Evolutionary conservation across 2,888 invertebrate genomes (phyloP).

Genomic region (Campaea margaritaria): DNA sequence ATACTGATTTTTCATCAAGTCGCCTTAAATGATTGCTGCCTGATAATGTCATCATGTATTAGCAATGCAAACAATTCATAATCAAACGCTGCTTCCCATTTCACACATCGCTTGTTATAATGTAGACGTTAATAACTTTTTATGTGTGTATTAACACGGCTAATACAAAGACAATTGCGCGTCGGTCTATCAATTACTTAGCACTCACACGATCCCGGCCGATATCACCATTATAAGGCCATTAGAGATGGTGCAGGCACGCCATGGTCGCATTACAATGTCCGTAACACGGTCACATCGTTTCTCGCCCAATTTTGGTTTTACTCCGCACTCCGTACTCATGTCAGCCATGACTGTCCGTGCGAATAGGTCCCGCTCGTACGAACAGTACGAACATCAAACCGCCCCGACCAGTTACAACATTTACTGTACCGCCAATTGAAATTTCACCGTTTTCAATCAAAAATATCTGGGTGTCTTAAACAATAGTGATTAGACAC

Average conservation of each 20-base stretch:
- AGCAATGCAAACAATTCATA: conserved; percentile 26
- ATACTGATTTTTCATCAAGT: conserved; percentile 10
- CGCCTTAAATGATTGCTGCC: conserved; percentile 3
- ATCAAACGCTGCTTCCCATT: conserved; percentile 35
- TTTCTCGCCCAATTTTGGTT: conserved; percentile 79
- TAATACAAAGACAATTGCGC: conserved; percentile 70
- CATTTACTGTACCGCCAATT: conserved; percentile 58
- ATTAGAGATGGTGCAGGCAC: conserved; percentile 78
- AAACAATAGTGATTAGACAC: conserved; percentile 52
- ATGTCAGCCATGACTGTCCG: conserved; percentile 48
- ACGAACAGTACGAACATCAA: conserved; percentile 10
- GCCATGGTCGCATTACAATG: conserved; percentile 78
- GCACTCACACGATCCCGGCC: conserved; percentile 69
- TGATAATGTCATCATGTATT: conserved; percentile 22
- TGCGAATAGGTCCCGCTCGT: conserved; percentile 56
- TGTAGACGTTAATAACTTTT: conserved; percentile 45
- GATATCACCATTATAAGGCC: conserved; percentile 79
- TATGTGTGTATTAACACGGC: conserved; percentile 63
- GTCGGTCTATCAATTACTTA: conserved; percentile 81
- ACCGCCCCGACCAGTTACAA: conserved; percentile 44
- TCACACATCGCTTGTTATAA: conserved; percentile 45
- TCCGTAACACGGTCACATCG: conserved; percentile 81
- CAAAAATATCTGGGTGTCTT: conserved; percentile 53
- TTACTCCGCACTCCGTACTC: conserved; percentile 57
- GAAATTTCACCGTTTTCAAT: conserved; percentile 64